A percentile compares a stretch with the other conserved stretches of the same genome.
phyloP scores from a whole-genome alignment of 2,888 invertebrate genomes.

The Spatulosminthurus flaviceps region DNA sequence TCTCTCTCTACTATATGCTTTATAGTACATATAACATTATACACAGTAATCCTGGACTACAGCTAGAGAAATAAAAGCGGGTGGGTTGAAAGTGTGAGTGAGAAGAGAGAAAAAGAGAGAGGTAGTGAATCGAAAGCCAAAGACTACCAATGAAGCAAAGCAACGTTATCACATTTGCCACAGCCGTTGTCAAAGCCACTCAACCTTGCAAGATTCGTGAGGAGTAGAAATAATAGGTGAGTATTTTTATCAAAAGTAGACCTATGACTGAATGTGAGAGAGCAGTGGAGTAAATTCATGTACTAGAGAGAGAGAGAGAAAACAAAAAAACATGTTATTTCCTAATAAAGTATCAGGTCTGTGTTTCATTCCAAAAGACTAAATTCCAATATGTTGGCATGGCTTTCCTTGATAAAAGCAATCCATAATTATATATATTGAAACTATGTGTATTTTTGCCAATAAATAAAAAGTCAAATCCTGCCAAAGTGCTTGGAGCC shows the following conservation, averaged over 20 bases:
- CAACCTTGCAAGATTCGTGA: background rate
- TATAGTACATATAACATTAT: no score
- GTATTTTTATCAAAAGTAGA: background rate
- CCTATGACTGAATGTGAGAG: background rate
- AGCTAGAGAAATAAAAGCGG: background rate
- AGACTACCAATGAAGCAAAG: background rate
- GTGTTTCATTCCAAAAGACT: background rate
- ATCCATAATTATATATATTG: no score
- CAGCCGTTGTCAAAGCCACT: slow-evolving; percentile 29
- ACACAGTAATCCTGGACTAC: background rate
- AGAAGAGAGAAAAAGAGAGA: no score
- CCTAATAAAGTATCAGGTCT: background rate
- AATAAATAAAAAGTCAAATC: no score
- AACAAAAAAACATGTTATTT: background rate
- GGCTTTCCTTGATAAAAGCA: no score
- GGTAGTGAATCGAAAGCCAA: background rate
- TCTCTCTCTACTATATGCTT: background rate
- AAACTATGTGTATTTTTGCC: no score
- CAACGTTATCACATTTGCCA: slow-evolving; percentile 30
- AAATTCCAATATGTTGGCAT: background rate
- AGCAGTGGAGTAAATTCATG: background rate
- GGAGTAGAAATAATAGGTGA: background rate
- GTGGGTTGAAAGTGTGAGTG: no score
- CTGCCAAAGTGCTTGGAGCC: no score
- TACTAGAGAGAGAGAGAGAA: background rate